Percentiles rank a stretch among this genome's conserved stretches.
Conservation (phyloP, 2,888 invertebrate genomes). For the Scrobipalpa atriplicella region DNA sequence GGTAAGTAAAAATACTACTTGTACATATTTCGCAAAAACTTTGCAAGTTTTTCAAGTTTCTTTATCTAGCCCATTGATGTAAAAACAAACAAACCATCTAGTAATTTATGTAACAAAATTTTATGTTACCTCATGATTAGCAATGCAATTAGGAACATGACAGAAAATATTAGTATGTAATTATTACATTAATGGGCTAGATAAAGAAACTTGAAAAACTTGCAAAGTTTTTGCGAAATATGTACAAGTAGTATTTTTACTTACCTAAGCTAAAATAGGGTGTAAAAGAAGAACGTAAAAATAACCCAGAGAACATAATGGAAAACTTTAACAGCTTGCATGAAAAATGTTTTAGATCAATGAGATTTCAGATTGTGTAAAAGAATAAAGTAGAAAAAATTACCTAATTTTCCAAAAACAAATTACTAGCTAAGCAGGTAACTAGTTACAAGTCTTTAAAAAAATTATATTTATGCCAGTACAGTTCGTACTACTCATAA, state of each 20-base stretch:
- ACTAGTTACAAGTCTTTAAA: not conserved
- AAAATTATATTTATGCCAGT: not conserved
- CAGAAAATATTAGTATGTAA: not conserved
- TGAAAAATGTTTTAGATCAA: too few relatives aligned
- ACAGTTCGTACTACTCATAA: not conserved
- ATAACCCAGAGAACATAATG: too few relatives aligned
- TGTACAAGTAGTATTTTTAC: not conserved
- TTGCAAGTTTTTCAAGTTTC: not conserved
- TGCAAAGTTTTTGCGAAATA: conserved; percentile 1
- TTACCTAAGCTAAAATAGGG: not conserved
- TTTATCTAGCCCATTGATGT: not conserved
- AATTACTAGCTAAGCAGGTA: not conserved
- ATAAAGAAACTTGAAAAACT: not conserved
- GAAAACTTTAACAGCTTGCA: too few relatives aligned
- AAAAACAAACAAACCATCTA: not conserved
- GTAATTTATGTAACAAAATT: not conserved
- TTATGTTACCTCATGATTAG: not conserved
- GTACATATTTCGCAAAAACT: not conserved
- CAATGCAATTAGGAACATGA: not conserved
- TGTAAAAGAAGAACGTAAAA: not conserved
- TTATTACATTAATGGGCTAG: not conserved
- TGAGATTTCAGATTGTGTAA: too few relatives aligned
- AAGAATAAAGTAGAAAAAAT: too few relatives aligned
- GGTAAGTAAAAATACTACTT: not conserved
- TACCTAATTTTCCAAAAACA: too few relatives aligned